Base-by-base conservation (phyloP, 2,888 invertebrate genomes). In the Oscheius sp. region DNA sequence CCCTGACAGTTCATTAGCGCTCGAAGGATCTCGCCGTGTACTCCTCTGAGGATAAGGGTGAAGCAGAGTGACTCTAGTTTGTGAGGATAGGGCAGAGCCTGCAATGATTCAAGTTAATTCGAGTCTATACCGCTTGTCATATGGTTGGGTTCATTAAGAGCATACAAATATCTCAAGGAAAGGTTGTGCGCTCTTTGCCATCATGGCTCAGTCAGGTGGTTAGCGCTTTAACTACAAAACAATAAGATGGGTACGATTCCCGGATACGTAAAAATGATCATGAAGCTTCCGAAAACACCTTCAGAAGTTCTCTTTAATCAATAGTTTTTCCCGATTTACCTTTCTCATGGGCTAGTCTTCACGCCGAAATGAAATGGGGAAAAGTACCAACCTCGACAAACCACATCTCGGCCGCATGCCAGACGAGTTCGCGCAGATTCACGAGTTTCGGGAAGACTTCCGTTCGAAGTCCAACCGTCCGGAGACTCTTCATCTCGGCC, bases 401-500 rank as follows among this genome's bases (percentile, higher is more conserved):
- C 62, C 57, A 60, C 29, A 70, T 60, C 47, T 75, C 75, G 2
- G 78, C 81, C 37, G 75, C 57, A n/a, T 72, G 72, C 81, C 81
- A 81, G 2, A 70, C 62, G 37, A 81, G 47, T 48, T 74, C 71
- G 51, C 72, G 47, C 11, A 81, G n/a, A 57, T 76, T 79, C 1
- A 13, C 37, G 2, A 81, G 70, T 1, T 37, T 2, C 5, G 81
- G 79, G 50, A 81, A 76, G 2, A 81, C 68, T 1, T 4, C 13
- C n/a, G 57, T 59, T 21, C 75, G 76, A 0, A 80, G 76, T 7
- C 71, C 51, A 2, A 73, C 53, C 1, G 75, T 47, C 5, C 66
- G 33, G 1, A 76, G 70, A 0, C 71, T 5, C 73, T 74, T 79
- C 57, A 77, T 76, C 33, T 58, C 65, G 7, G 76, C 78, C 7